Conservation (phyloP, 2,888 invertebrate genomes). For the Microplitis deprimator region DNA sequence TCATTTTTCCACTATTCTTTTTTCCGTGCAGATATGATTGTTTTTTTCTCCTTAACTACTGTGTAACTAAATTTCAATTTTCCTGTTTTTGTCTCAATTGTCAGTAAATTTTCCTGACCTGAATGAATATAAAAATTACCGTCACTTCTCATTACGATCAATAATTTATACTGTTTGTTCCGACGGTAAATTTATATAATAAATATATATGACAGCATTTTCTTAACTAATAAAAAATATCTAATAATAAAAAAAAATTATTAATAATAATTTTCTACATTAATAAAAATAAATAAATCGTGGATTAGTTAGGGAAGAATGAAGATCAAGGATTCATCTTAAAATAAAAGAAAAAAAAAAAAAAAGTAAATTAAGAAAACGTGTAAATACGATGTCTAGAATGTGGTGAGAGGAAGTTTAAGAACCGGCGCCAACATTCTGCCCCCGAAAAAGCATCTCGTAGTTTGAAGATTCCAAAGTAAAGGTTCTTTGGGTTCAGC, state of each 20-base stretch:
- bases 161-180: too few species aligned
- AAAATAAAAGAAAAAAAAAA: not conserved
- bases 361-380: slow-evolving; percentile 8
- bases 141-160: too few species aligned
- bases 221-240: not conserved
- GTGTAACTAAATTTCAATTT: too few species aligned
- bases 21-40: too few species aligned
- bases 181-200: too few species aligned
- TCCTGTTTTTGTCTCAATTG: too few species aligned
- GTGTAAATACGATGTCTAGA: not conserved
- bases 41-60: too few species aligned
- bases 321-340: not conserved
- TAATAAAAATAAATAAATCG: not conserved
- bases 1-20: too few species aligned
- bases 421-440: slow-evolving; percentile 53
- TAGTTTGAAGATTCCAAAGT: slow-evolving; percentile 46
- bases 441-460: slow-evolving; percentile 49
- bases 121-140: too few species aligned
- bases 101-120: too few species aligned
- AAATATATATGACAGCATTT: too few species aligned
- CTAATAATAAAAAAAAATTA: not conserved
- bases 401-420: not conserved
- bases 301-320: not conserved
- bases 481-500: not conserved
- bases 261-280: not conserved